Evolutionary conservation across 2,797 vertebrate species (phyloP), one percentile per base, ranked within the genome.

Genomic region (Percopsis omiscomaycus): DNA sequence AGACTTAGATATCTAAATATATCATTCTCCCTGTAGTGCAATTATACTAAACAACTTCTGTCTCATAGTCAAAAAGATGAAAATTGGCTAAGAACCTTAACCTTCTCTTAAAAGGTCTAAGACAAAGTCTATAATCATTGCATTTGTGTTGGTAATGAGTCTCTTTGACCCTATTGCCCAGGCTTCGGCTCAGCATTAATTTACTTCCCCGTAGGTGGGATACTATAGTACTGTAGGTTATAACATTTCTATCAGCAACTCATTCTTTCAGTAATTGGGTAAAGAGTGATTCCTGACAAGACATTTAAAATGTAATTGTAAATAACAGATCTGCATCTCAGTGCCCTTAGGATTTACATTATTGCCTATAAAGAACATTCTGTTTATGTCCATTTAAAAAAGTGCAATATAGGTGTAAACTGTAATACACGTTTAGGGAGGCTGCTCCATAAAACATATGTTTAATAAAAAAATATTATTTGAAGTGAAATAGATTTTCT

Each of bases 1-100:
- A 78, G 63, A 71, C 57, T 71, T 66, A 42, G 32, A 14, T 15
- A 28, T 49, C 57, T 59, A 71, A 79, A 81, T 70, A 68, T 63
- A 68, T 68, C 11, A 28, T 29, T 16, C 45, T 71, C 3, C 3
- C 42, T 55, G 4, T 27, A 5, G 52, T 52, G 30, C 55, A 74
- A 72, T 50, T 55, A 62, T 29, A 69, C 52, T 3, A 8, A 75
- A 67, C 46, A 75, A 9, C 56, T 16, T 64, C 44, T 57, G 22
- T 63, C 30, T 56, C 29, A 78, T 70, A 77, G 51, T 76, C 13
- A 57, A 45, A 51, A 11, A 62, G 45, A 70, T 67, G 5, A 68
- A 79, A 74, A 63, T 47, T 13, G 42, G 15, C 11, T 14, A 30
- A 58, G 10, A 68, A 55, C 30, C n/a, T 22, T 71, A 65, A 54